Base-by-base conservation (phyloP, 1,140 invertebrate species). In the Arctopsyche grandis region DNA sequence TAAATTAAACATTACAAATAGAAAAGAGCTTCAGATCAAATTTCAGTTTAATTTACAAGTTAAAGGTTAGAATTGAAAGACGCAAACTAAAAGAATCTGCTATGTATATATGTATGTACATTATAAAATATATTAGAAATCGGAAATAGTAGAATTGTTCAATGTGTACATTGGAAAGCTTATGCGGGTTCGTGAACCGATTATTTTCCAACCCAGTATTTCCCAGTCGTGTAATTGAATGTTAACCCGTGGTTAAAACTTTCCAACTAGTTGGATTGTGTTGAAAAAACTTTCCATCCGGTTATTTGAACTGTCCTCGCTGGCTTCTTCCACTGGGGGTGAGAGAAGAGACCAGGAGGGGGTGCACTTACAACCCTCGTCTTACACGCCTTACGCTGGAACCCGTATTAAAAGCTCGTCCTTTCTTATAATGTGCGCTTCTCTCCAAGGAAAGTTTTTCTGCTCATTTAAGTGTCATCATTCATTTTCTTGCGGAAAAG, bases 201-300 rank as follows among this genome's bases (percentile, higher is more conserved):
- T 26, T 26, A 21, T 66, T 66, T 22, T 14, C 19, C 44, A 38
- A n/a, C 9, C 38, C 38, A 14, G 24, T 19, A n/a, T n/a, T 9
- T 43, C 48, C 56, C 44, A 79, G 58, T 79, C 60, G 29, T 81
- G 77, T 81, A 81, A 81, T 81, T 81, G 77, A 81, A 81, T 78
- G 80, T 81, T 81, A 81, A 78, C 80, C 76, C 38, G 63, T 12
- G 71, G 63, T 60, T 58, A 9, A 56, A 80, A 76, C 66, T 78
- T 81, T 38, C 76, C 63, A 73, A 75, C 75, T 69, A 58, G 70
- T 44, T 75, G 71, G 52, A 81, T 78, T 75, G 75, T 56, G 60
- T 81, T 75, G 52, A 78, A 76, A 77, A 69, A 81, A 78, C 52
- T 78, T 78, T 78, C 74, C 69, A 43, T 77, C 69, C 0, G 48